Evolutionary conservation across 2,113 vertebrate genomes (phyloP).

Genomic region (Syrmaticus mikado): DNA sequence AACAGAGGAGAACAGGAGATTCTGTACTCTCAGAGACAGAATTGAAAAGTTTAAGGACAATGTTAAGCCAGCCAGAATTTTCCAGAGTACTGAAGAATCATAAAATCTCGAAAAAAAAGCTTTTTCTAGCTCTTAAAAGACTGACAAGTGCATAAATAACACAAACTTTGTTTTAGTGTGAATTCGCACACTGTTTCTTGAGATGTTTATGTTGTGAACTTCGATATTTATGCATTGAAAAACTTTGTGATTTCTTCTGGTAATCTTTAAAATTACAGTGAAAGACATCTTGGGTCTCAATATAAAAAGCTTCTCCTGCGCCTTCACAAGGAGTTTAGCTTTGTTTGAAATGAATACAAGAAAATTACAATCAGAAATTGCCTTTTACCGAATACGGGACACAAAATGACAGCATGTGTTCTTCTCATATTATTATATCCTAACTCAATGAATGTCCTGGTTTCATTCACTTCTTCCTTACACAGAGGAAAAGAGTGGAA

Average conservation of each 20-base stretch:
- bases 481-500: background rate
- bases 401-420: background rate
- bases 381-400: background rate
- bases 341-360: background rate
- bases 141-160: background rate
- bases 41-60: background rate
- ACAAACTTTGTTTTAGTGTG: background rate
- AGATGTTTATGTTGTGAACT: background rate
- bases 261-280: background rate
- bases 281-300: background rate
- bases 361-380: background rate
- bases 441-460: background rate
- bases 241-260: background rate
- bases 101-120: background rate
- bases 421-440: background rate
- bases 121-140: background rate
- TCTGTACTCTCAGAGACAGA: background rate
- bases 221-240: background rate
- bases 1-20: background rate
- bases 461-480: background rate
- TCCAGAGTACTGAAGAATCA: background rate
- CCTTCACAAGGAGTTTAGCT: background rate
- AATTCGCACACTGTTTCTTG: background rate
- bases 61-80: background rate
- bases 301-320: accelerated